phyloP scores from a whole-genome alignment of 2,113 vertebrate genomes.

The Sceloporus undulatus region DNA sequence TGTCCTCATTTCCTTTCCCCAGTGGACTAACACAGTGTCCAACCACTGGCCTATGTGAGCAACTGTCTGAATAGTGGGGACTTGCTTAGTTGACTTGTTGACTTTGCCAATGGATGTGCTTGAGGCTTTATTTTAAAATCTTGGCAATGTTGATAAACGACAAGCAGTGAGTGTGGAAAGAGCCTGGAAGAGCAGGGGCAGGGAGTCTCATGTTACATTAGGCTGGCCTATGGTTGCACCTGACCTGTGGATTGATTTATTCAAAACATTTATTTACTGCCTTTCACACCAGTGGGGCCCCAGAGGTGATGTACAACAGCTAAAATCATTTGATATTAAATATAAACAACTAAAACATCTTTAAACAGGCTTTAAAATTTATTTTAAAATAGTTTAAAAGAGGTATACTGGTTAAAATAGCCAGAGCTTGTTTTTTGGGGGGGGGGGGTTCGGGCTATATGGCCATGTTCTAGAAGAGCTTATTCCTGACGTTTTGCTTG shows the following conservation, averaged over 20 bases:
- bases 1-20: neutral
- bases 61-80: neutral
- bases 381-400: too few species aligned
- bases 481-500: too few species aligned
- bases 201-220: neutral
- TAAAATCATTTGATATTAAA: too few species aligned
- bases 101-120: neutral
- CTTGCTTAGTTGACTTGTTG: neutral
- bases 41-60: neutral
- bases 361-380: too few species aligned
- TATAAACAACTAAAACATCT: too few species aligned
- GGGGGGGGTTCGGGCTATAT: too few species aligned
- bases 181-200: constrained; percentile 19
- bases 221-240: neutral
- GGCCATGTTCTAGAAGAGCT: too few species aligned
- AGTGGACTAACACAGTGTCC: neutral
- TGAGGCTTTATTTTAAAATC: neutral
- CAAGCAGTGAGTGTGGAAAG: constrained; percentile 10
- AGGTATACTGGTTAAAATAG: too few species aligned
- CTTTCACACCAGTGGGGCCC: too few species aligned
- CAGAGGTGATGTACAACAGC: too few species aligned
- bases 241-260: neutral
- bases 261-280: too few species aligned
- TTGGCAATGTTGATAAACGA: constrained; percentile 24
- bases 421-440: too few species aligned